Percentiles rank a stretch among this genome's conserved stretches.
phyloP scores from a whole-genome alignment of 2,797 vertebrate genomes.

The Molothrus ater region DNA sequence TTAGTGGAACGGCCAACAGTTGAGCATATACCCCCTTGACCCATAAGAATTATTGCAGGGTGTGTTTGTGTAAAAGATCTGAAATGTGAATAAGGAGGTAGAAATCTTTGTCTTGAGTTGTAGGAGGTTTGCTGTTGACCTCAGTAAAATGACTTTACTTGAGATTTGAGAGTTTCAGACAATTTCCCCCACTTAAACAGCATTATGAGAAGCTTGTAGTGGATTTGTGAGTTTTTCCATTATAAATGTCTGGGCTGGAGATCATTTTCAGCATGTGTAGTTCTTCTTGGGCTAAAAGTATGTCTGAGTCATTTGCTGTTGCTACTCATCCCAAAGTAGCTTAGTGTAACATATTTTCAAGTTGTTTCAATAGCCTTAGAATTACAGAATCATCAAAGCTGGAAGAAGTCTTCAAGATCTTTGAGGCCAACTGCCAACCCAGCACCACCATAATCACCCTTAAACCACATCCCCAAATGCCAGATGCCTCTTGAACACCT shows the following conservation, averaged over 20 bases:
- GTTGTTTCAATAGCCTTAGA: neutral
- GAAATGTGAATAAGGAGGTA: neutral
- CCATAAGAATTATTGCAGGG: neutral
- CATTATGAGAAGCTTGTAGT: neutral
- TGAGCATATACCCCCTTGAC: neutral
- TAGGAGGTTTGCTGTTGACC: neutral
- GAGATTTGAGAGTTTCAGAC: neutral
- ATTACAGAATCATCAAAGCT: neutral
- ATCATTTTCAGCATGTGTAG: neutral
- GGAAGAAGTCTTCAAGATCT: neutral
- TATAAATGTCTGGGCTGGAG: neutral
- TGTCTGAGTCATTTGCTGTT: neutral
- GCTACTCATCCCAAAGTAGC: neutral
- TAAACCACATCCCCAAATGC: neutral
- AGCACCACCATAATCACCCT: accelerated
- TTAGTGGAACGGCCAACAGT: neutral
- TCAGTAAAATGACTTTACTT: neutral
- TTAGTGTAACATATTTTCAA: neutral
- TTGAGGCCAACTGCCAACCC: neutral
- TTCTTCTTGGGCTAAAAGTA: neutral
- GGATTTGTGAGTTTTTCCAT: neutral
- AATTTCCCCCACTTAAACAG: neutral
- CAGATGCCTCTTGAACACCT: neutral
- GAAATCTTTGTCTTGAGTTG: neutral
- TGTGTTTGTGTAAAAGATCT: neutral